Evolutionary conservation across 2,888 invertebrate genomes (phyloP), one percentile per base, ranked within the genome.

Genomic region (Gnatocerus cornutus): DNA sequence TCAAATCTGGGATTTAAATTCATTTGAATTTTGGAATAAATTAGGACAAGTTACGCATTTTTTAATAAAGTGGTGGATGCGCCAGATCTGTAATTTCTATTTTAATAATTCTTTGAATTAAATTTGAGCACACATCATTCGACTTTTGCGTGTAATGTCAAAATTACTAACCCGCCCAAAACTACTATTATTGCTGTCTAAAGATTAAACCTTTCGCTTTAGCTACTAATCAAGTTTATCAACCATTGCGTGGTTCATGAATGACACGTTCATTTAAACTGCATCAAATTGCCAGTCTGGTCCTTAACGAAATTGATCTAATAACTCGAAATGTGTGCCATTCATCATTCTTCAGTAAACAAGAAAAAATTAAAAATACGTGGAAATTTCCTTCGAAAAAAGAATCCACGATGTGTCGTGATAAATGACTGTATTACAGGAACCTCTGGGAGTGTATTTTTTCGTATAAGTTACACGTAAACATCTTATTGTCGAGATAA

Each of bases 401-500:
- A 56, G 13, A 41, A 41, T 56, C 56, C 41, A 10, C 4, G 53
- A 14, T 55, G 13, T 16, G 27, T n/a, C 41, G 10, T 56, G 56
- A 56, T 56, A 56, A 56, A 56, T 56, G 56, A 43, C 21, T 29
- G 41, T n/a, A 43, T 56, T 56, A 56, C 13, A 14, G 37, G 16
- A 55, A 55, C 14, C 37, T 55, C 16, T 39, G 6, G 7, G 10
- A 7, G 43, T 43, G 10, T 21, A 56, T 56, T 56, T 56, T 56
- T 56, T 39, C 56, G 16, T 39, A 37, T 39, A 55, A 37, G 16
- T 14, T 39, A 9, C 39, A 6, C 61, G 33, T 62, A 62, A 62
- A 62, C 62, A 62, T 52, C 52, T 59, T 46, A 59, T 45, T 46
- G 48, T 50, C 41, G 50, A 7, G 7, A 62, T 50, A 65, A 65